Base-by-base conservation (phyloP, 2,797 vertebrate species). In the Mus spretus region DNA sequence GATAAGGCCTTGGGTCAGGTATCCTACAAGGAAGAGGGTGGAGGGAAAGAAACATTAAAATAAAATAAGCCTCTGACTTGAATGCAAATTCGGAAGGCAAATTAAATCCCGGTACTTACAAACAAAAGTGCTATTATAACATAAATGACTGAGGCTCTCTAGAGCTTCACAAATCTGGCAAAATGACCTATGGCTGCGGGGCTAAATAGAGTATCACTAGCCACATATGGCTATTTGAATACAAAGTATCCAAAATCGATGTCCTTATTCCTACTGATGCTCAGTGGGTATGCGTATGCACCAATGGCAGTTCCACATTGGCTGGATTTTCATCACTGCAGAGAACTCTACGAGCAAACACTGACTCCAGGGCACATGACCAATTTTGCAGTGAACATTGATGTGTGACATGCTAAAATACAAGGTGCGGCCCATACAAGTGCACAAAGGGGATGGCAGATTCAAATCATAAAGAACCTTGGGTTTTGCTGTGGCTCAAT, bases 11-110 rank as follows among this genome's bases (percentile, higher is more conserved):
- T 93, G 37, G 28, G 22, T 72, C n/a, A 44, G 20, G n/a, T 20
- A 19, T 24, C 53, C 55, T 26, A 31, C 22, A 40, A 4, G 55
- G 37, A 57, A 72, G 37, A 20, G 3, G 17, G 10, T 6, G 13
- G 40, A 1, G 37, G 12, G 14, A 4, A 57, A 31, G 61, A 81
- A 75, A 85, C 47, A 11, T 20, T 14, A 8, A n/a, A 12, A 53
- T 55, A 95, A 94, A 87, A 90, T 37, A 74, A 95, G 86, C 19
- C 15, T 55, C 28, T 3, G 47, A 78, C 77, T 70, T 44, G n/a
- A 96, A 90, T 96, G 50, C 31, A 63, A 65, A 89, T 94, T 88
- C 50, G 40, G 47, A 65, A 80, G n/a, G 57, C 75, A 94, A 91
- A 93, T 70, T 84, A 89, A 95, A 78, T 44, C 82, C 83, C 55